Evolutionary conservation across 2,113 vertebrate genomes (phyloP), one percentile per base, ranked within the genome.

Genomic region (Tretioscincus oriximinensis): DNA sequence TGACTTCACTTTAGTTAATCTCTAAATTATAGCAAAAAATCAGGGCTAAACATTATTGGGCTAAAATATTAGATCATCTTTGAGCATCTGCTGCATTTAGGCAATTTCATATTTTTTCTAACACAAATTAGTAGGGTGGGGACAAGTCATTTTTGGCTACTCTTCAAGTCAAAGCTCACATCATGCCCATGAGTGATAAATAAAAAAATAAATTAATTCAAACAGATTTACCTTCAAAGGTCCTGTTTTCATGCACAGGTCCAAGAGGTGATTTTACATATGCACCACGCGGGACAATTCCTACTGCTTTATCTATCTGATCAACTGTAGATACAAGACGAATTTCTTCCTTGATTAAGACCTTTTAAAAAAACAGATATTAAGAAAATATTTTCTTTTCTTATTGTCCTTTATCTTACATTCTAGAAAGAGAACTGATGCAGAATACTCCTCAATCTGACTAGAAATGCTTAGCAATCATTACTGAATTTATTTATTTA

Each of bases 261-360:
- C 96, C 97, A 51, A 91, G 86, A 54, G 96, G 95, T 70, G 79
- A 97, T 90, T 95, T 97, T 88, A 96, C 87, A 86, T 97, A 97
- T 12, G 97, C 97, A 0, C 97, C 96, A 2, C 97, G 95, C 4
- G 98, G 97, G 1, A 97, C 81, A 26, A 99, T 93, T 41, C 97
- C 96, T 68, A 93, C 97, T 35, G 94, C 97, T 87, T 91, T 95
- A 81, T 98, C 96, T 58, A 99, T 99, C 90, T 87, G 91, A 61
- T 96, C 95, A 64, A 99, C 89, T 0, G 95, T 85, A 74, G 95
- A 95, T 35, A 96, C 88, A 28, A 99, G 92, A 20, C 98, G 95
- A 2, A 77, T 88, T 87, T 99, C 98, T 87, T 99, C 98, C 29
- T 92, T 99, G 61, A 98, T 87, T 79, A 92, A 87, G 2, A 77